Percentiles rank a stretch among this genome's conserved stretches.
Conservation (phyloP, 2,797 vertebrate species). For the Periophthalmus magnuspinnatus region DNA sequence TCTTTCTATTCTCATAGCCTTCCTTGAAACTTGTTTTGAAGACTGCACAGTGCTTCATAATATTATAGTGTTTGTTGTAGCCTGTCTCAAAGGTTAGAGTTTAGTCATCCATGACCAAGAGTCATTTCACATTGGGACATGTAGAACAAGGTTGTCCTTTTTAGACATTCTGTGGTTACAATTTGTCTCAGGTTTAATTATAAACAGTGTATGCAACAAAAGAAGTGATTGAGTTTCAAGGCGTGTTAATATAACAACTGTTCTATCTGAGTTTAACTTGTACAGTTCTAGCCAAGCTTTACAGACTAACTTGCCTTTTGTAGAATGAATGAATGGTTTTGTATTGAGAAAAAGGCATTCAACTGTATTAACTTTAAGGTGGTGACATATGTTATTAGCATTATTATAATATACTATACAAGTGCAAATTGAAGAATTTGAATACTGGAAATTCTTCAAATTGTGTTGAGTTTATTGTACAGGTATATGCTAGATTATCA, state of each 20-base stretch:
- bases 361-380: not conserved
- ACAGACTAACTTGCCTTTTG: constrained; percentile 4
- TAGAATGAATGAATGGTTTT: not conserved
- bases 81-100: not conserved
- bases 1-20: not conserved
- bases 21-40: not conserved
- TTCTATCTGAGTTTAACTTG: constrained; percentile 46
- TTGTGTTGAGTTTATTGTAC: no score
- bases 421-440: not conserved
- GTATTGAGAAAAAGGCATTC: not conserved
- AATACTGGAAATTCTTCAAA: no score
- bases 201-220: constrained; percentile 53
- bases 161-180: constrained; percentile 54
- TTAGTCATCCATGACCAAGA: constrained; percentile 13
- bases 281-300: not conserved
- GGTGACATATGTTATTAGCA: not conserved
- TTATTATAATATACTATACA: not conserved
- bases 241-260: constrained; percentile 63
- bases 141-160: constrained; percentile 37
- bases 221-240: constrained; percentile 68
- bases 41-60: not conserved
- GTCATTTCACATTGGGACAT: constrained; percentile 25
- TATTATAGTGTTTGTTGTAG: not conserved
- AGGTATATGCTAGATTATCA: not conserved
- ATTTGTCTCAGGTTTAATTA: constrained; percentile 63